Percentiles rank a stretch among this genome's conserved stretches.
Conservation (phyloP, 64 coral and sea anemone species). For the Acropora yongei region DNA sequence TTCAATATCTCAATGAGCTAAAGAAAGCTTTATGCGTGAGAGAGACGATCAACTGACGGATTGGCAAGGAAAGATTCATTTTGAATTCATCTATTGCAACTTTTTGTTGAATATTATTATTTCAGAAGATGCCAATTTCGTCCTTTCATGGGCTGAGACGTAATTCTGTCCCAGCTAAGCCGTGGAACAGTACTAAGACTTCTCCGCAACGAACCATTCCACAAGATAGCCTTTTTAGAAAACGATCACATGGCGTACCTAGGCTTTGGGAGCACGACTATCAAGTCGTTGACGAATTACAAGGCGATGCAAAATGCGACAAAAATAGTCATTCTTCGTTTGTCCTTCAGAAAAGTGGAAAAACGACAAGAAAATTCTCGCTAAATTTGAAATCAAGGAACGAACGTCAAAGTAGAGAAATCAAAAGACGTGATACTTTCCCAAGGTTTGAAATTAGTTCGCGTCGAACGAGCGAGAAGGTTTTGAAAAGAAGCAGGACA, state of each 20-base stretch:
- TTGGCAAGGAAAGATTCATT: neutral
- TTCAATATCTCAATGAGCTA: too few species aligned
- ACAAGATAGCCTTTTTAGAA: neutral
- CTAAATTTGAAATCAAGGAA: neutral
- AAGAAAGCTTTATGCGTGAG: too few species aligned
- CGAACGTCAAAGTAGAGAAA: neutral
- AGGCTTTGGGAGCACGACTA: neutral
- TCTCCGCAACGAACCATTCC: neutral
- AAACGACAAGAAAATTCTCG: neutral
- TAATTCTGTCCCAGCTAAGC: constrained; percentile 14
- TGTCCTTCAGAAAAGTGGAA: neutral
- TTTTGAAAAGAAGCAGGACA: constrained; percentile 22
- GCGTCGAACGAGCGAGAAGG: neutral
- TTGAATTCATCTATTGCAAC: neutral
- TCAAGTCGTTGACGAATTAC: neutral
- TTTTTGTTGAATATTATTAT: neutral
- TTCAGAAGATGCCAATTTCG: constrained; percentile 38
- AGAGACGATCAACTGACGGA: neutral
- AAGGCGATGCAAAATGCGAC: neutral
- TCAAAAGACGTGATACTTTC: constrained; percentile 38
- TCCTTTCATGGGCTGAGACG: constrained; percentile 28
- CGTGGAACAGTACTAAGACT: constrained; percentile 36
- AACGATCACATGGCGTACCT: constrained; percentile 10
- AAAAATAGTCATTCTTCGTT: neutral
- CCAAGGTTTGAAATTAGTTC: neutral